Evolutionary conservation across 2,888 invertebrate genomes (phyloP), one percentile per base, ranked within the genome.

Genomic region (Tetragonula carbonaria): DNA sequence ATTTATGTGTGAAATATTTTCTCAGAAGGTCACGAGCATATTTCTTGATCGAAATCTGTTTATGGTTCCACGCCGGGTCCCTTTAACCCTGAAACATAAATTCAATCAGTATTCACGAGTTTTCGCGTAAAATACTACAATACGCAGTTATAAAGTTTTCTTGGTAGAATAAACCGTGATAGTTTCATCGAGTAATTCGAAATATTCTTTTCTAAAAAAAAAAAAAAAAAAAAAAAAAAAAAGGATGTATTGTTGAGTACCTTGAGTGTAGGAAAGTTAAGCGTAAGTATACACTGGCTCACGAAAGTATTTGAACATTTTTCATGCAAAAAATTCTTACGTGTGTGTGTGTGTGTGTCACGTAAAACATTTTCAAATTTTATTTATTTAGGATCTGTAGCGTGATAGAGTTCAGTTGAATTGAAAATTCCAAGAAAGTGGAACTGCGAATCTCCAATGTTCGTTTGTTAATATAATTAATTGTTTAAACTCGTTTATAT

Each of bases 71-170:
- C 70, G 23, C 33, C 38, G 23, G 16, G 71, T 80, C 78, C 5
- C 71, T 78, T 71, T 66, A 59, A 71, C 70, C 80, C 71, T 51
- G 80, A 78, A 80, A 77, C 18, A 18, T 23, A 21, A 28, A 76
- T 28, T 62, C 18, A 21, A 6, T 68, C 28, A 5, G 18, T 45
- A 18, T 8, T 33, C 55, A n/a, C 18, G 8, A 28, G 33, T 38
- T 18, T 8, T 21, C 50, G 18, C 18, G 23, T n/a, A 14, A 28
- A 28, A n/a, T 16, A 13, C 5, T 14, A 16, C 45, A 23, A 2
- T 23, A 50, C 8, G 23, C 23, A 2, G 23, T n/a, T 45, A 16
- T n/a, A 1, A 51, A 50, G 23, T 51, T 23, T 23, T 21, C 14
- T 23, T 3, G 2, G 0, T 16, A 50, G 33, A 16, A 50, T 18